A percentile compares a stretch with the other conserved stretches of the same genome.
Conservation (phyloP, 2,113 vertebrate genomes). For the Empidonax traillii region DNA sequence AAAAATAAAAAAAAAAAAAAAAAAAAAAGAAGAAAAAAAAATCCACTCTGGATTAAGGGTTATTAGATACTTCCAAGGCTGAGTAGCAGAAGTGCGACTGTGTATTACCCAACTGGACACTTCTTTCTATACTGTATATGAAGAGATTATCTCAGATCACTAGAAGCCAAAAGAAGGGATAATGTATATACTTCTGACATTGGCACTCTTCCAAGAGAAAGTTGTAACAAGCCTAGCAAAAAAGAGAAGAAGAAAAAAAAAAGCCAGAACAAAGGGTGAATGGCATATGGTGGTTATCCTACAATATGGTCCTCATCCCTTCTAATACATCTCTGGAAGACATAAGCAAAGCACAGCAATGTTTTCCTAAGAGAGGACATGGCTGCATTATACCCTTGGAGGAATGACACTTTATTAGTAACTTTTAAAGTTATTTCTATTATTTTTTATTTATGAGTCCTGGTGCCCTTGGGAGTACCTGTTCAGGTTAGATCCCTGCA, state of each 20-base stretch:
- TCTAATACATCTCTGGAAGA: constrained; percentile 39
- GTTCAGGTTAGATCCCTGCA: background rate
- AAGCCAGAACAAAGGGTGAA: constrained; percentile 46
- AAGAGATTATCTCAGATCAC: constrained; percentile 25
- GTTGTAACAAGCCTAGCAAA: constrained; percentile 27
- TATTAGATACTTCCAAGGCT: background rate
- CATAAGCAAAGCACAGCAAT: background rate
- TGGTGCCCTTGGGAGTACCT: background rate
- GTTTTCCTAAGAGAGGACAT: background rate
- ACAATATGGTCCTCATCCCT: constrained; percentile 57
- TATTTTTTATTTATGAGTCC: background rate
- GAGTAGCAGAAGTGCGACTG: background rate
- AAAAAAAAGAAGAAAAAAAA: background rate
- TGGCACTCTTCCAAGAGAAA: constrained; percentile 46
- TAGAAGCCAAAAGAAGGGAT: constrained; percentile 26
- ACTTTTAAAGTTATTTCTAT: background rate
- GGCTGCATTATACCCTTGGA: background rate
- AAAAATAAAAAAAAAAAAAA: too few species aligned
- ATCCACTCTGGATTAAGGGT: background rate
- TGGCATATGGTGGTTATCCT: constrained; percentile 56
- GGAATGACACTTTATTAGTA: background rate
- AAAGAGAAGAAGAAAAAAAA: background rate
- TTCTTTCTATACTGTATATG: background rate
- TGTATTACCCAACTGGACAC: background rate
- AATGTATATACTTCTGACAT: constrained; percentile 11